Evolutionary conservation across 2,797 vertebrate genomes (phyloP), one percentile per base, ranked within the genome.

Genomic region (Diplodus sargus): DNA sequence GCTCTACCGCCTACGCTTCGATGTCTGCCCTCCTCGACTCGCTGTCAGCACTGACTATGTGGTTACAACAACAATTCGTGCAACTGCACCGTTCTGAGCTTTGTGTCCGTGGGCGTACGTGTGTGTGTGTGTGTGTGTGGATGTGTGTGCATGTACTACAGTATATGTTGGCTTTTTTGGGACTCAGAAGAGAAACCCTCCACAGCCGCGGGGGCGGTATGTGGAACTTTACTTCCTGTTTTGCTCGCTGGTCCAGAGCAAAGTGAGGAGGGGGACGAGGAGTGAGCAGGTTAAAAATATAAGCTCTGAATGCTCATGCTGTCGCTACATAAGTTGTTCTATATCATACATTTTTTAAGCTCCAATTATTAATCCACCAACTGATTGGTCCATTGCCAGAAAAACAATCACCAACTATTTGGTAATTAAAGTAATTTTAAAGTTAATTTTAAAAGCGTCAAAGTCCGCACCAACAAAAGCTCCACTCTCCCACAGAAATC

Each of bases 151-250:
- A 14, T 17, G n/a, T 23, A 49, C 51, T 47, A 18, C 15, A 56
- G 45, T 47, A 16, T 18, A 48, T 58, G 70, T 23, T 56, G 60
- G 57, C 34, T 70, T 74, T 65, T 83, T 66, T 22, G 20, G 52
- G 70, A 65, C 74, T 76, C 17, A 52, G 68, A 88, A 78, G 90
- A 93, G 90, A 87, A 90, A 76, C 89, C 85, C 89, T 91, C 83
- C 70, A 54, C 91, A 85, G 73, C 89, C 86, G 91, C 45, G 90
- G 89, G 87, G 90, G 39, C 56, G 83, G 78, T 80, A 86, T 81
- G 79, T 91, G 91, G 89, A 87, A 82, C 89, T 88, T 87, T 83
- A 71, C 87, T 95, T 96, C 92, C 94, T 95, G 92, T 91, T 92
- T 75, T 49, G 49, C 72, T 79, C 42, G 65, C 65, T 48, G 81